Percentiles rank a stretch among this genome's conserved stretches.
phyloP scores from a whole-genome alignment of 2,797 vertebrate species.

The Onychomys leucogaster region DNA sequence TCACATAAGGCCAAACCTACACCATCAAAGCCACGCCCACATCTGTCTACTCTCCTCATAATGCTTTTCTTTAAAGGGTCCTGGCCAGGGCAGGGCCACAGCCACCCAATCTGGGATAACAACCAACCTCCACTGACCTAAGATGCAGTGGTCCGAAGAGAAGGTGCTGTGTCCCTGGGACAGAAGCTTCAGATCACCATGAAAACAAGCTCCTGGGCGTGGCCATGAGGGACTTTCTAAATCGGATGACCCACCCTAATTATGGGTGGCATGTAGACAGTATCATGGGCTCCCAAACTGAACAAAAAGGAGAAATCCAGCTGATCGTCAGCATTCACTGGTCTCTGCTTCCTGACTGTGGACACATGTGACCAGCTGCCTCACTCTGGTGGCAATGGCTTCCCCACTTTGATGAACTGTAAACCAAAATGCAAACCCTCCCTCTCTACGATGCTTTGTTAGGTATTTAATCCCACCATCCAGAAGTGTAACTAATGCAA shows the following conservation, averaged over 20 bases:
- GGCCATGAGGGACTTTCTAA: not conserved
- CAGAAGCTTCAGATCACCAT: not conserved
- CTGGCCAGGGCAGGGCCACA: not conserved
- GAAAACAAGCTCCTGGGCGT: not conserved
- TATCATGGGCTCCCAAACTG: not conserved
- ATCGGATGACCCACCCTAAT: not conserved
- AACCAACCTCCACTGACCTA: not conserved
- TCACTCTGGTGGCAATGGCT: not conserved
- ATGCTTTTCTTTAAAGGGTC: not conserved
- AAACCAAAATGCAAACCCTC: not conserved
- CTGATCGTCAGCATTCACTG: not conserved
- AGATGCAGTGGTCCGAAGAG: not conserved
- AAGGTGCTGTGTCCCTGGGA: not conserved
- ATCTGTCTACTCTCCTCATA: not conserved
- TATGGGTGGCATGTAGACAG: too few species aligned
- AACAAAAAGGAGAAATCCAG: not conserved
- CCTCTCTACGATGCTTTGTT: not conserved
- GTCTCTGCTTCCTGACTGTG: not conserved
- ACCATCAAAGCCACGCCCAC: not conserved
- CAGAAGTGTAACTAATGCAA: too few species aligned
- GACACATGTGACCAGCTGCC: not conserved
- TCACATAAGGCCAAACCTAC: conserved; percentile 67
- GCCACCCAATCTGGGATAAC: not conserved
- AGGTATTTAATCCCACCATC: not conserved
- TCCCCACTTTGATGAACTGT: not conserved